Evolutionary conservation across 2,797 vertebrate species (phyloP).

Genomic region (Phrynocephalus guinanensis): DNA sequence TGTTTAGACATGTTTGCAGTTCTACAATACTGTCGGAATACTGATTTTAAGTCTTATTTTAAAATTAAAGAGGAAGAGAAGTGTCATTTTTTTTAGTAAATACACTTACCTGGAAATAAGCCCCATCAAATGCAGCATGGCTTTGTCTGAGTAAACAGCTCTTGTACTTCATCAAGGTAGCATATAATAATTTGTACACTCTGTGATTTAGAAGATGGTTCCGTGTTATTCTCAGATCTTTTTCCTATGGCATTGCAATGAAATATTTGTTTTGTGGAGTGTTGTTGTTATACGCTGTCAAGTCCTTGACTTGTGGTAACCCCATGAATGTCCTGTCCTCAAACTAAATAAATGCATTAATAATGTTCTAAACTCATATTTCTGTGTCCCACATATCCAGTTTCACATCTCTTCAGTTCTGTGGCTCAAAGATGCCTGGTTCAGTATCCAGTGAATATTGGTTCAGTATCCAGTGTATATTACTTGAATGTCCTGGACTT

Average conservation of each 20-base stretch:
- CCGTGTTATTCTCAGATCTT: background rate
- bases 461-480: background rate
- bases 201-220: background rate
- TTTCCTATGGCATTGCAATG: background rate
- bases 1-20: background rate
- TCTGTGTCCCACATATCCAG: background rate
- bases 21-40: background rate
- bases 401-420: background rate
- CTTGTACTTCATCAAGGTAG: background rate
- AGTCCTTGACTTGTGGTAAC: too few relatives aligned
- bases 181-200: background rate
- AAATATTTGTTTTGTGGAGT: background rate
- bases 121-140: background rate
- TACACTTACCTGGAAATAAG: background rate
- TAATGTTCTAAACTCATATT: background rate
- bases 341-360: background rate
- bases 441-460: background rate
- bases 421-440: background rate
- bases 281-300: background rate
- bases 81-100: too few relatives aligned
- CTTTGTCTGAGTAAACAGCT: background rate
- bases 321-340: too few relatives aligned
- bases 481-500: background rate
- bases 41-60: background rate
- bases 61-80: background rate